Evolutionary conservation across 2,888 invertebrate species (phyloP).

Genomic region (Ecdyonurus torrentis): DNA sequence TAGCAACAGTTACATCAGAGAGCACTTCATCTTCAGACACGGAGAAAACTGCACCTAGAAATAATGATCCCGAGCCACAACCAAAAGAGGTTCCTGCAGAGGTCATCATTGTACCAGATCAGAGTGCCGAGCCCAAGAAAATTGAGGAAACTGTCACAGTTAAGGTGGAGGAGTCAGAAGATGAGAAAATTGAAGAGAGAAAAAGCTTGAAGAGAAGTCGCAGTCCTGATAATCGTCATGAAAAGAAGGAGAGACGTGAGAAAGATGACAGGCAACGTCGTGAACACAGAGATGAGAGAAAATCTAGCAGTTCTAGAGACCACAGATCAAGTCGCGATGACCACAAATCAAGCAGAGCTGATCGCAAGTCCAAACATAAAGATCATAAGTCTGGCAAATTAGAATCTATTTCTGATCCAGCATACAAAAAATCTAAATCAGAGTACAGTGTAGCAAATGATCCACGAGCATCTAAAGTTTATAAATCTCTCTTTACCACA

Average conservation of each 20-base stretch:
- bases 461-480: slow-evolving; percentile 75
- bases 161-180: not conserved
- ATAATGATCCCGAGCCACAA: not conserved
- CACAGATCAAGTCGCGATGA: not conserved
- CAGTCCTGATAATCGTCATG: too few species aligned
- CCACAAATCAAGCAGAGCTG: too few species aligned
- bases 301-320: not conserved
- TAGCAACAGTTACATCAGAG: slow-evolving; percentile 16
- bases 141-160: not conserved
- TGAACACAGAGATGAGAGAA: not conserved
- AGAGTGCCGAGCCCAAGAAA: not conserved
- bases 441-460: slow-evolving; percentile 80
- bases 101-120: not conserved
- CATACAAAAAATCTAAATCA: slow-evolving; percentile 57
- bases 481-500: slow-evolving; percentile 88
- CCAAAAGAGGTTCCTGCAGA: not conserved
- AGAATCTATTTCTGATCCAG: slow-evolving; percentile 27
- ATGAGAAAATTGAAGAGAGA: not conserved
- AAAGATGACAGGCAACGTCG: not conserved
- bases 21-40: not conserved
- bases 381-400: not conserved
- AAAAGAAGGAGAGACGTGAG: not conserved
- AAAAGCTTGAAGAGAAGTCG: not conserved
- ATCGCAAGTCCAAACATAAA: too few species aligned
- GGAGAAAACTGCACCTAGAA: not conserved